These are phyloP conservation scores for Dicrurus megarhynchus DNA, from an alignment of 2,113 vertebrate genomes.

Conservation along the genomic window DNA sequence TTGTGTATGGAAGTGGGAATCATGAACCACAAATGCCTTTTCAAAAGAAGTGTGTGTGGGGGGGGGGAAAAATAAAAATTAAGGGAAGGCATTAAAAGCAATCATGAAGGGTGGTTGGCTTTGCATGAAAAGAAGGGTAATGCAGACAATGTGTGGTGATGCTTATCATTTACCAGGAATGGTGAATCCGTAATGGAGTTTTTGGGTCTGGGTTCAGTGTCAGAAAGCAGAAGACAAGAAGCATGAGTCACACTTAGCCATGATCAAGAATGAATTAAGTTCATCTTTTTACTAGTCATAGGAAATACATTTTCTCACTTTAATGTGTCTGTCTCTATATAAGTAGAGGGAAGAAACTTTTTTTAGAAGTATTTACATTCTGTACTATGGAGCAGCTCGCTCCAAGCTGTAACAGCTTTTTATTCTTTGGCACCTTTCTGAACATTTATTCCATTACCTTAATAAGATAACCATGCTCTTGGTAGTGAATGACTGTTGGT, in stretches of 20 bases:
- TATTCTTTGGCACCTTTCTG: neutral
- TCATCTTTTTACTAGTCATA: neutral
- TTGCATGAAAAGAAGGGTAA: neutral
- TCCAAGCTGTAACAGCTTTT: neutral
- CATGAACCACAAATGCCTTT: neutral
- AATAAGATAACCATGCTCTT: neutral
- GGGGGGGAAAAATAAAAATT: neutral
- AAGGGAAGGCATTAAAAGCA: neutral
- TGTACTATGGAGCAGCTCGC: neutral
- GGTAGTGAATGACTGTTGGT: slow-evolving; percentile 14
- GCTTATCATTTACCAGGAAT: neutral
- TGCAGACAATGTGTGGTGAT: neutral
- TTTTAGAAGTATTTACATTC: neutral
- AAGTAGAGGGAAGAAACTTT: neutral
- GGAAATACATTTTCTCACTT: neutral
- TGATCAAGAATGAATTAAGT: neutral
- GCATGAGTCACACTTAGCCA: neutral
- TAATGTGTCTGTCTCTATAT: fast-evolving
- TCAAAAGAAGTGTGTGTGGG: neutral
- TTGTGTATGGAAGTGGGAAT: neutral
- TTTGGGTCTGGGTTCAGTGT: neutral
- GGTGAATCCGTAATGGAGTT: neutral
- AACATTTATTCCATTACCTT: neutral
- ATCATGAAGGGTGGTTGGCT: neutral
- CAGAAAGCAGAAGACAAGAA: neutral